A percentile compares a stretch with the other conserved stretches of the same genome.
These are phyloP conservation scores for Andrena flavipes DNA, from an alignment of 2,888 invertebrate genomes.

Conservation along the genomic window DNA sequence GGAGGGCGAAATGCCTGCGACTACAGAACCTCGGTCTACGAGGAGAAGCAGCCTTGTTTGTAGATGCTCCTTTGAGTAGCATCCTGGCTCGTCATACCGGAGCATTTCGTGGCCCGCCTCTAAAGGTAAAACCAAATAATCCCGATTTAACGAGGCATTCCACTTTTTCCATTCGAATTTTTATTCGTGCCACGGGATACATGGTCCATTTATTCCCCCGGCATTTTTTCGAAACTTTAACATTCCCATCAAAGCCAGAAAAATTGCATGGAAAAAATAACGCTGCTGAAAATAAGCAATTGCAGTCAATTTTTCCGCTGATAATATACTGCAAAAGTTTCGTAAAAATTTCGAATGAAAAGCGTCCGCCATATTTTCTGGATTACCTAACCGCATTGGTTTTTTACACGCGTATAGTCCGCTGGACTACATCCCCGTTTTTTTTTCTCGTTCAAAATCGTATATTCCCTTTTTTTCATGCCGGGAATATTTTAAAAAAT, in stretches of 20 bases:
- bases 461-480: slow-evolving; percentile 56
- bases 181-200: slow-evolving; percentile 39
- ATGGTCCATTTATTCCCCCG: slow-evolving; percentile 56
- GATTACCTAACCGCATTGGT: too few relatives aligned
- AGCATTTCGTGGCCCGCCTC: slow-evolving; percentile 28
- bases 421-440: too few relatives aligned
- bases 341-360: too few relatives aligned
- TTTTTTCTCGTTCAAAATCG: too few relatives aligned
- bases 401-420: too few relatives aligned
- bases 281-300: too few relatives aligned
- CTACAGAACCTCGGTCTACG: slow-evolving; percentile 28
- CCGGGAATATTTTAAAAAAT: neutral
- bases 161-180: slow-evolving; percentile 24
- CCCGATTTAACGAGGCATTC: slow-evolving; percentile 67
- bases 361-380: too few relatives aligned
- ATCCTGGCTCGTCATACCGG: slow-evolving; percentile 39
- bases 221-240: slow-evolving; percentile 69
- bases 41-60: slow-evolving; percentile 52
- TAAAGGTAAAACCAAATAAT: slow-evolving; percentile 71
- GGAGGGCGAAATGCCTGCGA: slow-evolving; percentile 36
- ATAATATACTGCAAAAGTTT: too few relatives aligned
- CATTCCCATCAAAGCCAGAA: too few relatives aligned
- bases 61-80: slow-evolving; percentile 48
- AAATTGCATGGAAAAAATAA: too few relatives aligned
- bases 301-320: too few relatives aligned